Evolutionary conservation across 1,140 invertebrate species (phyloP), one percentile per base, ranked within the genome.

Genomic region (Procambarus virginalis): DNA sequence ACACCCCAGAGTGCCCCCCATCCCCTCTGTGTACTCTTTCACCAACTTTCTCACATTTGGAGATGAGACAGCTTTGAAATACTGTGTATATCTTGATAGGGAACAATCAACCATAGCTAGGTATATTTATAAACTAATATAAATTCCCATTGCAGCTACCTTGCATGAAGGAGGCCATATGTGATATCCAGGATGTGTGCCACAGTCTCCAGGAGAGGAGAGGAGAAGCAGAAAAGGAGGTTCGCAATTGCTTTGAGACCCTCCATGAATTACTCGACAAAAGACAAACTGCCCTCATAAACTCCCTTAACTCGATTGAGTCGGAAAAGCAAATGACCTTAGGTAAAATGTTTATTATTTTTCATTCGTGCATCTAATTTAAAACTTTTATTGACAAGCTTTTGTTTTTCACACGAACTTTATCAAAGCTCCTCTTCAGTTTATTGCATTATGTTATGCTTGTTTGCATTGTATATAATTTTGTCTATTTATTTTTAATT

Each of bases 241-340:
- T 95, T 49, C 92, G 93, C 20, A 90, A 92, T 46, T 92, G 93
- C 34, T 95, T 95, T 91, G 93, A 94, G 75, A 92, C 93, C 60
- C 91, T 95, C 34, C 91, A 92, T 60, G 92, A 93, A 49, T 86
- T 94, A 49, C 91, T 95, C 78, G 93, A 93, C 79, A 93, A 94
- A 83, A 91, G 95, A 76, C 94, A 94, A 92, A 92, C 92, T 48
- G 81, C 93, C 2, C 92, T 95, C 2, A 90, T 95, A n/a, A 91
- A 93, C n/a, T 93, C 94, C 87, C 93, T 95, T 9, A 93, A 94
- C 68, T 92, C 92, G n/a, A 93, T 93, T 14, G 94, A 94, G 82
- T 92, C 92, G 46, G 92, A 92, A 75, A 95, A 95, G 92, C 93
- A 94, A 75, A 88, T 93, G 83, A 94, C 94, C 6, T 92, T 95